These are phyloP conservation scores for Cryptus armator DNA, from an alignment of 2,888 invertebrate genomes.

Conservation along the genomic window DNA sequence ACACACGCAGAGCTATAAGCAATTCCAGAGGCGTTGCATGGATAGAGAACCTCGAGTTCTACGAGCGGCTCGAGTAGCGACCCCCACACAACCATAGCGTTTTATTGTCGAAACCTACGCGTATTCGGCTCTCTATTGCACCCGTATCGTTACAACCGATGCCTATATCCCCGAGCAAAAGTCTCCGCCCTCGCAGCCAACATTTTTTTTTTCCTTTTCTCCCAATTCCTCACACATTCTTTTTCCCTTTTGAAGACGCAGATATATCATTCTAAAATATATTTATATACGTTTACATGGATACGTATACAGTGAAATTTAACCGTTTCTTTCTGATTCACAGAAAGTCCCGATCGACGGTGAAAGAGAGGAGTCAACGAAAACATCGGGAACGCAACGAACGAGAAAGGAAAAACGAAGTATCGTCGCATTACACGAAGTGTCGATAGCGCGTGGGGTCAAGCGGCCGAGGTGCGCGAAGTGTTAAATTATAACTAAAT, in stretches of 20 bases:
- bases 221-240: slow-evolving; percentile 33
- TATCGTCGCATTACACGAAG: slow-evolving; percentile 38
- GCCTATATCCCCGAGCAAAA: neutral
- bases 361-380: slow-evolving; percentile 16
- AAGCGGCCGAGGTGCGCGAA: slow-evolving; percentile 58
- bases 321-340: slow-evolving; percentile 35
- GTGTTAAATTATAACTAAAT: slow-evolving; percentile 65
- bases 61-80: slow-evolving; percentile 6
- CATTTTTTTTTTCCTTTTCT: slow-evolving; percentile 2
- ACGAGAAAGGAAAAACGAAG: slow-evolving; percentile 45
- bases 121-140: slow-evolving; percentile 14
- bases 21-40: slow-evolving; percentile 18
- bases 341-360: slow-evolving; percentile 58
- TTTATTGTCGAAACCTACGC: slow-evolving; percentile 33
- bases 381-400: slow-evolving; percentile 26
- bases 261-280: neutral
- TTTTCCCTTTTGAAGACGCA: neutral
- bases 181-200: neutral
- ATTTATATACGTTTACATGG: neutral
- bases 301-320: neutral
- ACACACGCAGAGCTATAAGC: slow-evolving; percentile 27
- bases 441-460: slow-evolving; percentile 23
- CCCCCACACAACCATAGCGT: slow-evolving; percentile 22
- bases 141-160: neutral
- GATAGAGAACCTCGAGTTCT: slow-evolving; percentile 12